Percentiles rank a stretch among this genome's conserved stretches.
Conservation (phyloP, 1,140 invertebrate genomes). For the Cherax quadricarinatus region DNA sequence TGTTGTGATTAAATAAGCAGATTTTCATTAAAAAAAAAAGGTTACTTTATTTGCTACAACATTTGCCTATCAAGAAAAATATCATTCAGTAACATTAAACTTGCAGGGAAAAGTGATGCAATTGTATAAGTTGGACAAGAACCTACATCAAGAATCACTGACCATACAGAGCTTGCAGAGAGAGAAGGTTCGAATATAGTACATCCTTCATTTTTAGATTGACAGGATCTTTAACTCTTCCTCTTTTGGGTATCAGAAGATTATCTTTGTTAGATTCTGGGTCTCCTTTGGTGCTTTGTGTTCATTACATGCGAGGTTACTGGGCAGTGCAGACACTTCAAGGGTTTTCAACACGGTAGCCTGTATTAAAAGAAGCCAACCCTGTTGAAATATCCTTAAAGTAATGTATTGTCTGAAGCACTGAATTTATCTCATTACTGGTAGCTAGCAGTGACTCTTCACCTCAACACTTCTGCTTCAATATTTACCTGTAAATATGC, state of each 20-base stretch:
- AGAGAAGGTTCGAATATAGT: constrained; percentile 82
- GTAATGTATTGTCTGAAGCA: constrained; percentile 47
- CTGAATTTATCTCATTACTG: constrained; percentile 36
- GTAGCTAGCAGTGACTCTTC: constrained; percentile 40
- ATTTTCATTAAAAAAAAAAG: neutral
- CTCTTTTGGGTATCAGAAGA: constrained; percentile 51
- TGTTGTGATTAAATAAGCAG: neutral
- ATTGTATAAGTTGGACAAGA: constrained; percentile 88
- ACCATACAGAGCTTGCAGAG: constrained; percentile 89
- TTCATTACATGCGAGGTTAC: constrained; percentile 36
- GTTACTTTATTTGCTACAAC: neutral
- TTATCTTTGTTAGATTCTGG: constrained; percentile 61
- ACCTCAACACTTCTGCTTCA: constrained; percentile 21
- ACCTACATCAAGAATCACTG: constrained; percentile 91
- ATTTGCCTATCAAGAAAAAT: constrained; percentile 44
- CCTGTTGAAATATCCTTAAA: constrained; percentile 44
- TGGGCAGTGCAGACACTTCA: constrained; percentile 23
- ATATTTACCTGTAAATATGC: constrained; percentile 1
- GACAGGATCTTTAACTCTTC: constrained; percentile 37
- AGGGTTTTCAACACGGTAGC: constrained; percentile 29
- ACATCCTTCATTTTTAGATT: constrained; percentile 59
- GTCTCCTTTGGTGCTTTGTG: constrained; percentile 62
- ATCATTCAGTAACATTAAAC: constrained; percentile 69
- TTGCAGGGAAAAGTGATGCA: constrained; percentile 86
- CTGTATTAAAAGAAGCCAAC: constrained; percentile 4